Evolutionary conservation across 2,888 invertebrate species (phyloP).

Genomic region (Eristalis pertinax): DNA sequence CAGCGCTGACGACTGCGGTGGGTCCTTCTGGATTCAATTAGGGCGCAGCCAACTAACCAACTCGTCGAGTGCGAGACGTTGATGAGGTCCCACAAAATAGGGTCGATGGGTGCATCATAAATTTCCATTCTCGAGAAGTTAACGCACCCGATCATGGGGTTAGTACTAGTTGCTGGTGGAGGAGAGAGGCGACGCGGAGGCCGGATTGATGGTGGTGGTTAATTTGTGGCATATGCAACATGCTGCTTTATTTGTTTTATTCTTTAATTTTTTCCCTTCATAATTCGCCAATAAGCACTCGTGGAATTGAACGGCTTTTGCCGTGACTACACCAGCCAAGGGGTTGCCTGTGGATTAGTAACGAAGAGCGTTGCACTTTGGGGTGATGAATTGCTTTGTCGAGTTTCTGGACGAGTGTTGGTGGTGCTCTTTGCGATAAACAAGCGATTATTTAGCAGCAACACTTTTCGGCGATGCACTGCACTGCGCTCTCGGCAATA

Average conservation of each 20-base stretch:
- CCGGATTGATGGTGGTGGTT: constrained; percentile 16
- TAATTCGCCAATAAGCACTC: constrained; percentile 44
- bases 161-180: constrained; percentile 29
- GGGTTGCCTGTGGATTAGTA: constrained; percentile 3
- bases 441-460: background rate
- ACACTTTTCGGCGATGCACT: background rate
- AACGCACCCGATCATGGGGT: constrained; percentile 65
- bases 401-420: constrained; percentile 4
- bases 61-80: background rate
- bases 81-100: constrained; percentile 26
- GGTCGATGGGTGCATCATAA: constrained; percentile 66
- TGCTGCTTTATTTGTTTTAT: background rate
- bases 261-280: constrained; percentile 24
- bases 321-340: constrained; percentile 17
- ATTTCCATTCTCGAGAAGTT: constrained; percentile 62
- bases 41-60: background rate
- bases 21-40: constrained; percentile 49
- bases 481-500: background rate
- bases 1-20: background rate
- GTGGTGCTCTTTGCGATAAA: background rate
- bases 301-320: background rate
- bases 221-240: constrained; percentile 48
- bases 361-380: background rate
- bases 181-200: too few species aligned
- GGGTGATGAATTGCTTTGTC: constrained; percentile 18